Conservation (phyloP, 2,888 invertebrate species). For the Lathronympha strigana region DNA sequence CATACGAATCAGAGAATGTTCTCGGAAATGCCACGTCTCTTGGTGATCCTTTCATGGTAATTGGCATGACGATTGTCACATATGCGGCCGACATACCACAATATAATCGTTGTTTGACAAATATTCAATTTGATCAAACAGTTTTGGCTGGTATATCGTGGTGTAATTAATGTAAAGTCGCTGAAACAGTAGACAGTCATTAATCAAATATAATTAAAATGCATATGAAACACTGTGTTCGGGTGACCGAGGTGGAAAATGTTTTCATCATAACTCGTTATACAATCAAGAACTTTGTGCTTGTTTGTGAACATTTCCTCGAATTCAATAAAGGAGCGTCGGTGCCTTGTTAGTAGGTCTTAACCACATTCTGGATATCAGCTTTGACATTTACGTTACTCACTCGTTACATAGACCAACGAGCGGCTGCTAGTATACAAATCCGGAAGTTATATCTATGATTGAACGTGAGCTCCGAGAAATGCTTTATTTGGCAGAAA, state of each 20-base stretch:
- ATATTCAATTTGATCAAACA: conserved; percentile 1
- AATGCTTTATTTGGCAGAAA: neutral
- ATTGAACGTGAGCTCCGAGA: neutral
- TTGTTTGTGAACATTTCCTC: no score
- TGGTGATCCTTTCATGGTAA: no score
- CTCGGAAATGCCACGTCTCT: no score
- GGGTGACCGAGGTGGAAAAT: neutral
- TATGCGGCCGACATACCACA: no score
- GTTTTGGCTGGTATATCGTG: neutral
- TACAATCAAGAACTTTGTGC: no score
- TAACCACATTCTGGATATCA: neutral
- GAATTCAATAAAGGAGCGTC: no score
- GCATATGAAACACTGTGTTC: neutral
- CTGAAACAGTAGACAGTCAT: conserved; percentile 7
- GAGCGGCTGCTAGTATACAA: neutral
- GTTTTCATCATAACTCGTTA: neutral
- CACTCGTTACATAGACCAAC: neutral
- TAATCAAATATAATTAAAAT: conserved; percentile 10
- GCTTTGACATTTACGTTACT: neutral
- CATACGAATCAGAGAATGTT: no score
- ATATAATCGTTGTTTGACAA: neutral
- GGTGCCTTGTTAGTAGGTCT: no score
- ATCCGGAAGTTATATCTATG: neutral
- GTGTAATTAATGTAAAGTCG: conserved; percentile 8
- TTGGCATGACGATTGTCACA: no score